Evolutionary conservation across 2,797 vertebrate genomes (phyloP).

Genomic region (Pseudochirops corinnae): DNA sequence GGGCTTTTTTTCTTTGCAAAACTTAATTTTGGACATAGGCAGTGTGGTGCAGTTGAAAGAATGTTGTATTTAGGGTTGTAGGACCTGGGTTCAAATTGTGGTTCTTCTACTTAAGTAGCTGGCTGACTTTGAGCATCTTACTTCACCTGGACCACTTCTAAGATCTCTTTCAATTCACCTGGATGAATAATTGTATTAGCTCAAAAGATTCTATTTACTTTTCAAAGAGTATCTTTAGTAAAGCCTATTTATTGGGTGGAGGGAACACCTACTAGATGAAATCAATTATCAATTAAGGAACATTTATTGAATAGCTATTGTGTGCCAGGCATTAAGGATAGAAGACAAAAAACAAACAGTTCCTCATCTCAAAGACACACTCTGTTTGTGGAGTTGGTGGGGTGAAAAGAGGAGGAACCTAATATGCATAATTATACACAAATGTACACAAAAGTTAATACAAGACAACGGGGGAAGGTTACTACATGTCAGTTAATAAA

Average conservation of each 20-base stretch:
- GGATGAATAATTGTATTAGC: neutral
- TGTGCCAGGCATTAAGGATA: neutral
- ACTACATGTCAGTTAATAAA: neutral
- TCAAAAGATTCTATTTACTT: neutral
- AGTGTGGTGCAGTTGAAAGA: neutral
- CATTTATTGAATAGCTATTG: neutral
- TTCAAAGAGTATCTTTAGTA: neutral
- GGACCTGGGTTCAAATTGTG: neutral
- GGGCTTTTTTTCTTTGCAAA: neutral
- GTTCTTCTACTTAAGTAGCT: neutral
- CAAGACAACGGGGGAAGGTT: neutral
- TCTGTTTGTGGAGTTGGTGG: neutral
- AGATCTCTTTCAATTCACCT: neutral
- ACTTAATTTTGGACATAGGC: neutral
- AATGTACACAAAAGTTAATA: neutral
- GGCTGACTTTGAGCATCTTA: neutral
- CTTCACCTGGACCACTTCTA: neutral
- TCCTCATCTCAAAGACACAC: neutral
- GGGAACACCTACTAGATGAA: neutral
- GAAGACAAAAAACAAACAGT: neutral
- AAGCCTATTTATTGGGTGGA: neutral
- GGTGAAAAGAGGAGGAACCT: neutral
- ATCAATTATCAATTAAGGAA: neutral
- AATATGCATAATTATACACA: neutral
- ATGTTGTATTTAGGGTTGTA: neutral